Evolutionary conservation across 35 echinoderm and acorn worm species (phyloP).

Genomic region (Diadema setosum): DNA sequence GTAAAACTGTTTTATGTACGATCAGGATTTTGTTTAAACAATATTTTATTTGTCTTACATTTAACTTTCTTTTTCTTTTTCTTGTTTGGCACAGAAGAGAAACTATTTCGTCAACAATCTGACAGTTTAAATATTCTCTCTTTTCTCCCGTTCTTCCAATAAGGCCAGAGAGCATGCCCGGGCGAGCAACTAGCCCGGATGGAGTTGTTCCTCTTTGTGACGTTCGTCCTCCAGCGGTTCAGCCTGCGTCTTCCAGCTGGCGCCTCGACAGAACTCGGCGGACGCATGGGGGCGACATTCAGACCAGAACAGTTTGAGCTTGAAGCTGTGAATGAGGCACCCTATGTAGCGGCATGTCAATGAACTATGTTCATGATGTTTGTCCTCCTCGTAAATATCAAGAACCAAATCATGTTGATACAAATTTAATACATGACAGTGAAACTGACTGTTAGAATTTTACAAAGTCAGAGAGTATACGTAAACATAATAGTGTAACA

Average conservation of each 20-base stretch:
- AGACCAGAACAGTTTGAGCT: neutral
- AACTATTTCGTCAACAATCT: too few species aligned
- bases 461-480: neutral
- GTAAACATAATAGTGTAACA: neutral
- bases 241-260: constrained; percentile 4
- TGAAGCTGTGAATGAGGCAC: neutral
- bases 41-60: too few species aligned
- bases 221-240: constrained; percentile 10
- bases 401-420: neutral
- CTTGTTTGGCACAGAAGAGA: too few species aligned
- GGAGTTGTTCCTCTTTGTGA: constrained; percentile 27
- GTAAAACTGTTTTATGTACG: too few species aligned
- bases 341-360: neutral
- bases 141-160: neutral
- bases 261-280: neutral
- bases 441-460: neutral
- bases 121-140: neutral
- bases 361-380: neutral
- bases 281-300: neutral
- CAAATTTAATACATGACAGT: neutral
- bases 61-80: too few species aligned
- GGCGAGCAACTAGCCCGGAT: constrained; percentile 38
- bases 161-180: constrained; percentile 27
- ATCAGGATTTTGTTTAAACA: too few species aligned
- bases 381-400: neutral